phyloP scores from a whole-genome alignment of 1,140 invertebrate species.

The Pseudomyrmex concolor region DNA sequence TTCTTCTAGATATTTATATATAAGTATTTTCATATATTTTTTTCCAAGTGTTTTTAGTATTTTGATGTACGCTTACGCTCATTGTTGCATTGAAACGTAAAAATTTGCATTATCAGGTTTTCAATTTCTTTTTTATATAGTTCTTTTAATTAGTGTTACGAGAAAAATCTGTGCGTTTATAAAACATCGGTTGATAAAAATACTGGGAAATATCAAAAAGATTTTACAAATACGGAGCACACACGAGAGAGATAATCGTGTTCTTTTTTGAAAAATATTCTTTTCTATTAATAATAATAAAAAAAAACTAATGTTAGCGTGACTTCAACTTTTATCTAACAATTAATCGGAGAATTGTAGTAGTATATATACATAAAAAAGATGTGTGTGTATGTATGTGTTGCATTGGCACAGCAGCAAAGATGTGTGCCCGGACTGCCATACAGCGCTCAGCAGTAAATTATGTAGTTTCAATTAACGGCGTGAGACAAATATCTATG shows the following conservation, averaged over 20 bases:
- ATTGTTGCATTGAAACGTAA: constrained; percentile 5
- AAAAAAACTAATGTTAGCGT: constrained; percentile 50
- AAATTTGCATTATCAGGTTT: constrained; percentile 26
- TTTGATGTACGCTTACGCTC: not conserved
- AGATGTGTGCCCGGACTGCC: constrained; percentile 73
- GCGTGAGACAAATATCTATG: not conserved
- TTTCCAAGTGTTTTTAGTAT: not conserved
- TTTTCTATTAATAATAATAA: constrained; percentile 45
- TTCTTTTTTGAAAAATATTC: constrained; percentile 24
- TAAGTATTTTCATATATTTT: too few species aligned
- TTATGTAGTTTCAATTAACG: constrained; percentile 10
- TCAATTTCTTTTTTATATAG: constrained; percentile 50
- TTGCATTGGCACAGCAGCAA: constrained; percentile 76
- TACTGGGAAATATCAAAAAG: too few species aligned
- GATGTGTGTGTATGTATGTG: constrained; percentile 34
- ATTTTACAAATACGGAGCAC: too few species aligned
- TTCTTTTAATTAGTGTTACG: not conserved
- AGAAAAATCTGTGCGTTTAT: too few species aligned
- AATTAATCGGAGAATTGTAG: constrained; percentile 68
- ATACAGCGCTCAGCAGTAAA: constrained; percentile 34
- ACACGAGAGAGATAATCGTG: not conserved
- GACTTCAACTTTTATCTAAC: constrained; percentile 61
- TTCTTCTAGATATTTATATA: too few species aligned
- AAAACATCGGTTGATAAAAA: too few species aligned
- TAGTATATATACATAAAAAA: constrained; percentile 77